Evolutionary conservation across 1,140 invertebrate species (phyloP), one percentile per base, ranked within the genome.

Genomic region (Drosophila kanapiae): DNA sequence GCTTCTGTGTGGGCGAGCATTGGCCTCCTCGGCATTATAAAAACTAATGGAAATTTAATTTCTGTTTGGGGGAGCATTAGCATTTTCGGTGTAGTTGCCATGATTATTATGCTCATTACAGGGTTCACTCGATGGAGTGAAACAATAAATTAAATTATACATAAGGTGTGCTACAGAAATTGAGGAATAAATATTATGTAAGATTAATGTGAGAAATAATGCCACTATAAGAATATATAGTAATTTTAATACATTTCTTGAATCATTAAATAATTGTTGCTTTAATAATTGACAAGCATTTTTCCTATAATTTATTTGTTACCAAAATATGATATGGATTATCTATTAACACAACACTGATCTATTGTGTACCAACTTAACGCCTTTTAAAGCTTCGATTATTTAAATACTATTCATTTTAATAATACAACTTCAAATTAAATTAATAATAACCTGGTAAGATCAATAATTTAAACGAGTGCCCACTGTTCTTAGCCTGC

Each of bases 21-120:
- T 59, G 48, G 72, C 62, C 74, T 51, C 75, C 56, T 47, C 37
- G 75, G 75, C 51, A 43, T 70, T 77, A 40, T 69, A 77, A 78
- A 78, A 77, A 61, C 75, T 71, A 78, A 78, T 78, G 75, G 65
- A 78, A 78, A 71, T 78, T 78, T 78, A 69, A 78, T 78, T 71
- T 71, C 74, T 54, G 47, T 62, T 74, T 75, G 48, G 69, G 69
- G 69, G 10, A 43, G 42, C 69, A 75, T 74, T 74, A 53, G 42
- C 74, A 65, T 63, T 45, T 37, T 48, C 48, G 9, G 56, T 43
- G 54, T 59, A 60, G 62, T 56, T 51, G 33, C 49, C 40, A 43
- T 75, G 61, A 77, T 77, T 77, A 68, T 60, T 59, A 61, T 77
- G 42, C 62, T 56, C 31, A 68, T 77, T 68, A 77, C 49, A 58